These are phyloP conservation scores for Chaetoderma sp. DNA, from an alignment of 2,888 invertebrate species.

Conservation along the genomic window DNA sequence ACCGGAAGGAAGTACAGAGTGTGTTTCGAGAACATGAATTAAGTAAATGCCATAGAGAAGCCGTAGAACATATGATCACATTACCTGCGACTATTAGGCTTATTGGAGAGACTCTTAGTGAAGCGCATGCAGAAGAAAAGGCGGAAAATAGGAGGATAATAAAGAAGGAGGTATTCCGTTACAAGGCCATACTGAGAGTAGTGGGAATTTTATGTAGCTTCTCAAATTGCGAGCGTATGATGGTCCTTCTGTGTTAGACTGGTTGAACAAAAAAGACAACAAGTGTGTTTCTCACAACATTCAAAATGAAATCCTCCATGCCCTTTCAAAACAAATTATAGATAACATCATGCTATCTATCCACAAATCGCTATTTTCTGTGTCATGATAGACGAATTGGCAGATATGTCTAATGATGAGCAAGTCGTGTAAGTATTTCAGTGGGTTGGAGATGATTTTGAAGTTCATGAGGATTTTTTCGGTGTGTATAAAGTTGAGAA, in stretches of 20 bases:
- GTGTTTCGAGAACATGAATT: background rate
- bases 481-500: slow-evolving; percentile 14
- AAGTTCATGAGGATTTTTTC: slow-evolving; percentile 21
- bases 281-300: background rate
- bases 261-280: background rate
- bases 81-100: background rate
- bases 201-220: background rate
- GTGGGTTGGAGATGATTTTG: background rate
- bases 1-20: background rate
- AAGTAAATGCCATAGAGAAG: background rate
- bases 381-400: background rate
- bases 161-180: background rate
- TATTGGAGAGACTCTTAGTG: background rate
- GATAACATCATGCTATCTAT: background rate
- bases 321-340: background rate
- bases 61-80: background rate
- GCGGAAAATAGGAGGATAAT: background rate
- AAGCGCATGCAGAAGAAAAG: background rate
- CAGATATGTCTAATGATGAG: background rate
- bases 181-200: background rate
- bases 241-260: background rate
- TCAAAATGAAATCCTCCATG: background rate
- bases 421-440: background rate
- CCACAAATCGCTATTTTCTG: too few species aligned
- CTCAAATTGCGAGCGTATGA: background rate